Conservation (phyloP, 2,888 invertebrate genomes). For the Eupeodes latifasciatus region DNA sequence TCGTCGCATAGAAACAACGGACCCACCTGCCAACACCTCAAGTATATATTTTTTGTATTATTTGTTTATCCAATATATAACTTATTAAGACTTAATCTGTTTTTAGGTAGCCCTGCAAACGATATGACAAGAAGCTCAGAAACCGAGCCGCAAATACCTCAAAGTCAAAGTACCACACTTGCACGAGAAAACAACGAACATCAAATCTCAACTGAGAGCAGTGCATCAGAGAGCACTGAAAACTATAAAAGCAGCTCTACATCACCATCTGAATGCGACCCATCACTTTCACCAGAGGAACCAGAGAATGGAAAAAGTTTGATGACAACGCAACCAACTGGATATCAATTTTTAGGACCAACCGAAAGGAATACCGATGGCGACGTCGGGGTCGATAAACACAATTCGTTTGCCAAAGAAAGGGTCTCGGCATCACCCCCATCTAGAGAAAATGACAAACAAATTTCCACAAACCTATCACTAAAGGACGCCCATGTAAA, state of each 20-base stretch:
- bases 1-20: conserved; percentile 50
- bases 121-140: conserved; percentile 48
- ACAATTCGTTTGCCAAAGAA: conserved; percentile 46
- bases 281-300: conserved; percentile 26
- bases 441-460: conserved; percentile 67
- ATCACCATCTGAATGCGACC: conserved; percentile 37
- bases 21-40: conserved; percentile 40
- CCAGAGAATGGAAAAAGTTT: conserved; percentile 49
- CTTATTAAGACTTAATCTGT: conserved; percentile 18
- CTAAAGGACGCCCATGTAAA: conserved; percentile 47
- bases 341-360: conserved; percentile 65
- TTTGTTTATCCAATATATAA: not conserved
- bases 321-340: conserved; percentile 62
- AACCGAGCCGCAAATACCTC: conserved; percentile 51
- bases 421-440: conserved; percentile 9
- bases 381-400: conserved; percentile 46
- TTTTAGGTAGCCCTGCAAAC: conserved; percentile 35
- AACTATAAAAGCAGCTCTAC: conserved; percentile 37
- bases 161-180: conserved; percentile 27
- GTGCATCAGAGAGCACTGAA: conserved; percentile 26
- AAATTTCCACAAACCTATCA: conserved; percentile 57
- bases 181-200: conserved; percentile 45
- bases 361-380: conserved; percentile 59
- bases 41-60: conserved; percentile 45
- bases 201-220: conserved; percentile 39